These are phyloP conservation scores for Microchrysa polita DNA, from an alignment of 2,888 invertebrate species.

Conservation along the genomic window DNA sequence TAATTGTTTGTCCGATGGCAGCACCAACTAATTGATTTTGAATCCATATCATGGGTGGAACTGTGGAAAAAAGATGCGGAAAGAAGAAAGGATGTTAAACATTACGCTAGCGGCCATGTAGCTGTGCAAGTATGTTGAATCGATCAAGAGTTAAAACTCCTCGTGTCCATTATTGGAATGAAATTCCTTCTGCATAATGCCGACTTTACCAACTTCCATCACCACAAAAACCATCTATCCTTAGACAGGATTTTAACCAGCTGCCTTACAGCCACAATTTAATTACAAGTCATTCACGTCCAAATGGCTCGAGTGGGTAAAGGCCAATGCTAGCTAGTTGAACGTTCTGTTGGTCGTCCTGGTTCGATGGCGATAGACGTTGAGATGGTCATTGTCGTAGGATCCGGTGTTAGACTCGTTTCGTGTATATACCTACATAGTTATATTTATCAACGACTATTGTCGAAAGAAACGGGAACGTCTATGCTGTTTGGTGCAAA, in stretches of 20 bases:
- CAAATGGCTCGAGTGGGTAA: constrained; percentile 13
- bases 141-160: constrained; percentile 25
- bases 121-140: not conserved
- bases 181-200: constrained; percentile 6
- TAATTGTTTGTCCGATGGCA: constrained; percentile 71
- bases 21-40: constrained; percentile 78
- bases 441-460: not conserved
- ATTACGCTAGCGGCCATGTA: not conserved
- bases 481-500: not conserved
- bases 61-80: constrained; percentile 60
- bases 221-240: constrained; percentile 2
- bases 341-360: not conserved
- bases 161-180: constrained; percentile 23
- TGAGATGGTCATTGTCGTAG: no score
- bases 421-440: no score
- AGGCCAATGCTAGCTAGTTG: not conserved
- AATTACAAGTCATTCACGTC: constrained; percentile 30
- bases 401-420: not conserved
- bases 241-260: not conserved
- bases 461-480: no score
- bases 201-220: not conserved
- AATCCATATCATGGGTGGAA: constrained; percentile 79
- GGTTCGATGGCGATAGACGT: not conserved
- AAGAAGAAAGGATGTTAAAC: not conserved
- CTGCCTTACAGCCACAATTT: constrained; percentile 7